Conservation (phyloP, 2,797 vertebrate species). For the Poliocrania exsul region DNA sequence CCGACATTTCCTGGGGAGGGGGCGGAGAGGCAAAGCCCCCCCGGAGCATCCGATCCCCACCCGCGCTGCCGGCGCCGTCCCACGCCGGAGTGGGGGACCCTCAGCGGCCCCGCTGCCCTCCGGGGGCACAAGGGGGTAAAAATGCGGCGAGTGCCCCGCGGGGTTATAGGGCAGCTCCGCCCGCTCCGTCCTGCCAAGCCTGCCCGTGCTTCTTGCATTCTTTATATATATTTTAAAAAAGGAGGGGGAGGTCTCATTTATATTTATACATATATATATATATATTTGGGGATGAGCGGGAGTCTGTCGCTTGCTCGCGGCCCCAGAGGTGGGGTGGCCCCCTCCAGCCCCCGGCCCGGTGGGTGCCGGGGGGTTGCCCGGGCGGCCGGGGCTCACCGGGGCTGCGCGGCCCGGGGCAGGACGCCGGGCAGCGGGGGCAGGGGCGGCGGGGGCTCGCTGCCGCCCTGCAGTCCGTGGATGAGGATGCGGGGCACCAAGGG, state of each 20-base stretch:
- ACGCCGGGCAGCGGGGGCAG: slow-evolving; percentile 90
- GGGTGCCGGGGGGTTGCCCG: not conserved
- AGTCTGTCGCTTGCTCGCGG: not conserved
- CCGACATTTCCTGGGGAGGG: not conserved
- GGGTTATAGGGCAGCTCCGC: not conserved
- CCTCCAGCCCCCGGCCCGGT: not conserved
- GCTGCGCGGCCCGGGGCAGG: slow-evolving; percentile 88
- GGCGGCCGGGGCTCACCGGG: slow-evolving; percentile 82
- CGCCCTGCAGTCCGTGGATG: slow-evolving; percentile 93
- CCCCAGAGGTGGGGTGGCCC: not conserved
- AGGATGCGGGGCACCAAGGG: slow-evolving; percentile 95
- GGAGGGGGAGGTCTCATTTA: not conserved
- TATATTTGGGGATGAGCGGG: slow-evolving; percentile 6
- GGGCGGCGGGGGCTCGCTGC: slow-evolving; percentile 86
- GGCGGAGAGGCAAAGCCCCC: not conserved
- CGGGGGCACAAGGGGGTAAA: not conserved
- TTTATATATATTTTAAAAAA: not conserved
- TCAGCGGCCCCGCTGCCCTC: not conserved
- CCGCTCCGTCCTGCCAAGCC: not conserved
- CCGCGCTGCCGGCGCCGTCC: not conserved
- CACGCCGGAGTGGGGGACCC: not conserved
- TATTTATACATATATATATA: not conserved
- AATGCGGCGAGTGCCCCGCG: not conserved
- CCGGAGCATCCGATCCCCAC: not conserved
- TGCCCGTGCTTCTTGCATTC: not conserved